Evolutionary conservation across 37 sponge, comb jelly and placozoan species (phyloP).

Genomic region (Axinella damicornis): DNA sequence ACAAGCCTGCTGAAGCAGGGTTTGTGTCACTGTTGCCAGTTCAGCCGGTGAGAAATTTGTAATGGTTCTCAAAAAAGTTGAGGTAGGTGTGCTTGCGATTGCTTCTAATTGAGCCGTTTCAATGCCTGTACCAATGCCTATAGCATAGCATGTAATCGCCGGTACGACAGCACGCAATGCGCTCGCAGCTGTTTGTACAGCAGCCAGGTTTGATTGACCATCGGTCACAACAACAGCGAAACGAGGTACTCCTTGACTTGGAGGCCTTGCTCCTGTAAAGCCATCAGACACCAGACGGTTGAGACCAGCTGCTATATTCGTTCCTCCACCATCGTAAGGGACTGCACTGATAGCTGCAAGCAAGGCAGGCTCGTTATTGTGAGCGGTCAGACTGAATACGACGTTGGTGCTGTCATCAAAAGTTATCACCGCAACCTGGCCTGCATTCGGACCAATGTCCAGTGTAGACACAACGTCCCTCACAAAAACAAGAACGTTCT

Average conservation of each 20-base stretch:
- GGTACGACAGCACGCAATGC: background rate
- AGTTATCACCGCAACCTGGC: background rate
- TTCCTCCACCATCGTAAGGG: background rate
- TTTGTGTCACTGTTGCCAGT: background rate
- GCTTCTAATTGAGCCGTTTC: background rate
- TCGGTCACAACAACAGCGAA: constrained; percentile 7
- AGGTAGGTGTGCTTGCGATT: background rate
- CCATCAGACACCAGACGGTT: background rate
- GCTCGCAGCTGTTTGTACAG: background rate
- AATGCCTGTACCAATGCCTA: background rate
- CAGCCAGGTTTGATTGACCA: background rate
- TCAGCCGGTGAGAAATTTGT: background rate
- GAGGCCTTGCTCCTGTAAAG: background rate
- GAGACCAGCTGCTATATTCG: constrained; percentile 3
- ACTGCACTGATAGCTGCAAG: background rate
- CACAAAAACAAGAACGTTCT: background rate
- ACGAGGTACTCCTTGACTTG: background rate
- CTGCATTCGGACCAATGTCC: constrained; percentile 3
- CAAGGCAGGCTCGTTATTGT: background rate
- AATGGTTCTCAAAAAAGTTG: background rate
- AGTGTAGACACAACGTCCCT: background rate
- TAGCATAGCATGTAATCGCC: background rate
- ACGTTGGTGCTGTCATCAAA: background rate
- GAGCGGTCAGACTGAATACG: background rate
- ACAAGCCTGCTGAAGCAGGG: background rate